phyloP scores from a whole-genome alignment of 1,140 invertebrate species.

The Latrodectus geometricus region DNA sequence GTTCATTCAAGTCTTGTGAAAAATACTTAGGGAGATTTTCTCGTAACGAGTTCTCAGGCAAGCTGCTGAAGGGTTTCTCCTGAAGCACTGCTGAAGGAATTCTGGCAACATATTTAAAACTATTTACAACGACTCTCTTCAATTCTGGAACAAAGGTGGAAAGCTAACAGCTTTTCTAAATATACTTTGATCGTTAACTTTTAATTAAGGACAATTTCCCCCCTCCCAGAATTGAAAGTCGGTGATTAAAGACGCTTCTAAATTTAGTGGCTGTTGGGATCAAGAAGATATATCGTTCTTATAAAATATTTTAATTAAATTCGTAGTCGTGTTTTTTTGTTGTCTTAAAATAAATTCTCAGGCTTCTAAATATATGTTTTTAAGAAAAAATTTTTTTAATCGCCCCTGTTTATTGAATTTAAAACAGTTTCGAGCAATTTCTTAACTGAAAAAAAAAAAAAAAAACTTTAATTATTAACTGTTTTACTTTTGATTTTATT shows the following conservation, averaged over 20 bases:
- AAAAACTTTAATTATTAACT: too few relatives aligned
- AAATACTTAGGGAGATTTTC: not conserved
- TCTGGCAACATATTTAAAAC: constrained; percentile 6
- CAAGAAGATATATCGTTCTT: not conserved
- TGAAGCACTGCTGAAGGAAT: not conserved
- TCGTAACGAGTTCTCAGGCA: not conserved
- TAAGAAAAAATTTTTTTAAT: too few relatives aligned
- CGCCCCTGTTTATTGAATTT: too few relatives aligned
- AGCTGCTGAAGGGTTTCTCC: not conserved
- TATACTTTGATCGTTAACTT: constrained; percentile 31
- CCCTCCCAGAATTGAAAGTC: not conserved
- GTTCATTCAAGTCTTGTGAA: not conserved
- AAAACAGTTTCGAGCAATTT: too few relatives aligned
- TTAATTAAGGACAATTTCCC: constrained; percentile 7
- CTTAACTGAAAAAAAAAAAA: too few relatives aligned
- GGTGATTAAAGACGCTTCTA: not conserved
- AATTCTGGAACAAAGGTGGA: not conserved
- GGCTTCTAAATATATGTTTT: too few relatives aligned
- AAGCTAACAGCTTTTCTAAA: not conserved
- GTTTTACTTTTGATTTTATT: too few relatives aligned
- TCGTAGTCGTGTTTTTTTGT: not conserved
- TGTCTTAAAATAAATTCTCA: not conserved
- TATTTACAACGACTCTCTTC: not conserved
- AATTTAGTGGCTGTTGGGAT: not conserved
- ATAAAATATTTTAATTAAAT: not conserved